Evolutionary conservation across 2,888 invertebrate species (phyloP).

Genomic region (Leucoma salicis): DNA sequence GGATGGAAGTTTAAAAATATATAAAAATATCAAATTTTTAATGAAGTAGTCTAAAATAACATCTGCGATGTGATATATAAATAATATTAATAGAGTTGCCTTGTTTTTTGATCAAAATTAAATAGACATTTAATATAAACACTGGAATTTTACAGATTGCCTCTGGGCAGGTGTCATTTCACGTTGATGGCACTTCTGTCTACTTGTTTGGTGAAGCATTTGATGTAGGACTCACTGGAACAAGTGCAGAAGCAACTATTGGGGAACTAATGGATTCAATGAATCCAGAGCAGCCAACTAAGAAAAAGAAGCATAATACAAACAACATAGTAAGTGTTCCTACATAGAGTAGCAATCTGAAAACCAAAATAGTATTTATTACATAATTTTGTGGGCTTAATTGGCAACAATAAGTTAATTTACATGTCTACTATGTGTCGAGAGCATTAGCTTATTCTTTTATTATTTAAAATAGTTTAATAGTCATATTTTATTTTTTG

Average conservation of each 20-base stretch:
- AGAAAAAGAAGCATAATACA: conserved; percentile 67
- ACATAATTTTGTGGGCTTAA: too few relatives aligned
- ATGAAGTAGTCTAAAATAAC: too few relatives aligned
- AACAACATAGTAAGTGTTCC: conserved; percentile 57
- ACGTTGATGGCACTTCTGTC: conserved; percentile 84
- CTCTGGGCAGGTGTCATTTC: conserved; percentile 88
- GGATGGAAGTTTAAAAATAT: too few relatives aligned
- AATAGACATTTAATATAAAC: not conserved
- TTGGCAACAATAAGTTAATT: too few relatives aligned
- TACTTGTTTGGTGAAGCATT: conserved; percentile 85
- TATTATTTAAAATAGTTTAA: too few relatives aligned
- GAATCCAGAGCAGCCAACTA: conserved; percentile 63
- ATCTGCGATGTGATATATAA: too few relatives aligned
- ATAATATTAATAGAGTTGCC: not conserved
- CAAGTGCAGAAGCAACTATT: conserved; percentile 75
- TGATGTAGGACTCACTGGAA: conserved; percentile 80
- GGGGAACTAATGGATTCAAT: conserved; percentile 75
- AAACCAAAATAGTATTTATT: too few relatives aligned
- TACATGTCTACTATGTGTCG: too few relatives aligned
- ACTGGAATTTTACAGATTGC: conserved; percentile 74
- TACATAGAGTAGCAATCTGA: too few relatives aligned
- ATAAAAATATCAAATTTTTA: too few relatives aligned
- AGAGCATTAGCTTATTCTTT: too few relatives aligned
- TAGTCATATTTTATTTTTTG: not conserved
- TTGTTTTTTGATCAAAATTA: not conserved